Evolutionary conservation across 2,888 invertebrate genomes (phyloP), one percentile per base, ranked within the genome.

Genomic region (Dichetophora obliterata): DNA sequence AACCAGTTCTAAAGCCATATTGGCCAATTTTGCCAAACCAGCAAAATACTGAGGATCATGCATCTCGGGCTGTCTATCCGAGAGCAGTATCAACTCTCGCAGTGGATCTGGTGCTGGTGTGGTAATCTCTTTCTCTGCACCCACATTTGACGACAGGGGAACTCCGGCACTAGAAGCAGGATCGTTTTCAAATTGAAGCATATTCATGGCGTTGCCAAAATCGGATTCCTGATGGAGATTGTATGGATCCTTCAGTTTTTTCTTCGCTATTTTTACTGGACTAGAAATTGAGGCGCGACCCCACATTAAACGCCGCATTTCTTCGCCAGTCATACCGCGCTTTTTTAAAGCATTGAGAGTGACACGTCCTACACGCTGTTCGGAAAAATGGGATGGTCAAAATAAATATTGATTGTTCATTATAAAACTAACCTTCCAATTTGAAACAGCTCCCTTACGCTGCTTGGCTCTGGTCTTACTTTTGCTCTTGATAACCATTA

Each of bases 401-500:
- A 31, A 14, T 24, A 68, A 22, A 22, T 4, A 31, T 3, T 31
- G 3, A 31, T 5, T 31, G 31, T 4, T 31, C 31, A 31, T 5
- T 31, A 4, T 22, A 9, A 48, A 43, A 31, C 75, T 78, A 69
- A 97, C 98, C 94, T 98, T 99, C 99, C 99, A 99, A 88, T 99
- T 98, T 72, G 94, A 91, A 2, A 98, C 93, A 3, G 99, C 99
- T 0, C 97, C 98, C 88, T 98, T 99, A 79, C 98, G 91, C 90
- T 98, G 98, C 85, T 96, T 95, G 0, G 99, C 99, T 80, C 96
- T 92, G 0, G 99, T 99, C 90, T 98, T 99, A 81, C 94, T 96
- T 86, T 98, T 98, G 82, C 96, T 95, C 90, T 99, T 99, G 88
- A 99, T 99, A 75, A 99, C 97, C 95, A 99, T 97, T 3, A 99